Percentiles rank a stretch among this genome's conserved stretches.
These are phyloP conservation scores for Hyalella azteca DNA, from an alignment of 2,888 invertebrate genomes.

Conservation along the genomic window DNA sequence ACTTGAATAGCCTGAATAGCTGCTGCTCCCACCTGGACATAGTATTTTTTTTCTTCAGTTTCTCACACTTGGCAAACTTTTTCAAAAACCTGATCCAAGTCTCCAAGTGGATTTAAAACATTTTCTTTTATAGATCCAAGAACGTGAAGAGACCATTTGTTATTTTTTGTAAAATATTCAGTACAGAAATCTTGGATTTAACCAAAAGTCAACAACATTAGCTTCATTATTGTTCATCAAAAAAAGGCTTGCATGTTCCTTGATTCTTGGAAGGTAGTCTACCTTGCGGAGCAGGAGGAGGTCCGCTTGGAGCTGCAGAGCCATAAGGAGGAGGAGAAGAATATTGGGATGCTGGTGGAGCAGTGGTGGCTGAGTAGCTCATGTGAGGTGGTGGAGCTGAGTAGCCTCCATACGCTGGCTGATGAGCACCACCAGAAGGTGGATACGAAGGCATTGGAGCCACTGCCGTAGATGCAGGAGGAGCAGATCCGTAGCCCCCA, in stretches of 20 bases:
- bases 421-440: slow-evolving; percentile 24
- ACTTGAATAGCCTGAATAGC: neutral
- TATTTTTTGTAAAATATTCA: no score
- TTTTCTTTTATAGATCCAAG: no score
- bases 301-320: neutral
- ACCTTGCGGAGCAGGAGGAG: slow-evolving; percentile 20
- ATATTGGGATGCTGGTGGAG: neutral
- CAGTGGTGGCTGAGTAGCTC: neutral
- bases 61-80: neutral
- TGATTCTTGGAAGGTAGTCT: no score
- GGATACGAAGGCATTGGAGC: slow-evolving; percentile 2
- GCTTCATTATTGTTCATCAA: no score
- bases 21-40: slow-evolving; percentile 21
- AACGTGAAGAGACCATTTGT: no score
- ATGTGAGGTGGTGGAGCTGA: slow-evolving; percentile 50
- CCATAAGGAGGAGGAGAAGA: neutral
- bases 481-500: neutral
- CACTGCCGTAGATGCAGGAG: slow-evolving; percentile 6
- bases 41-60: neutral
- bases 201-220: no score
- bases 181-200: no score
- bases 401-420: slow-evolving; percentile 50
- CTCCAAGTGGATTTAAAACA: neutral
- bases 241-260: no score
- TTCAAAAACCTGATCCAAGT: no score